Conservation (phyloP, 1,140 invertebrate genomes). For the Brachionus koreanus region DNA sequence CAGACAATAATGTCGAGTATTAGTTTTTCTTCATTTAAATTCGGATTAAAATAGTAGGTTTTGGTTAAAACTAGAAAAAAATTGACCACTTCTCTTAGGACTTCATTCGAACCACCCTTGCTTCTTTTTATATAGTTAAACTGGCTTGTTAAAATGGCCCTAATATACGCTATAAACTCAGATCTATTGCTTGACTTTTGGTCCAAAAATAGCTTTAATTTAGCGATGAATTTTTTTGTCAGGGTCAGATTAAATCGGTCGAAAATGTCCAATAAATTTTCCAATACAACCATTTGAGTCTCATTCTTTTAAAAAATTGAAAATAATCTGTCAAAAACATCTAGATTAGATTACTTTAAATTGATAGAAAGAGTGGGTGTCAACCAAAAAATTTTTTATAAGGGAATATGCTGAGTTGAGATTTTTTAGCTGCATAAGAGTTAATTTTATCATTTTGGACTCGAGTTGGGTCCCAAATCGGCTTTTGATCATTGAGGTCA, state of each 20-base stretch:
- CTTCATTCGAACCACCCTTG: not conserved
- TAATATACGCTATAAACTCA: not conserved
- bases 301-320: not conserved
- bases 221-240: not conserved
- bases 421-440: conserved; percentile 11
- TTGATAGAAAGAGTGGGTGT: conserved; percentile 11
- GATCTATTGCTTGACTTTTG: conserved; percentile 14
- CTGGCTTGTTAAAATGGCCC: not conserved
- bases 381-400: conserved; percentile 23
- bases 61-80: not conserved
- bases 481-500: conserved; percentile 31
- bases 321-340: no score
- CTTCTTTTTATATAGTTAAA: not conserved
- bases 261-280: not conserved
- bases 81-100: conserved; percentile 20
- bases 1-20: not conserved
- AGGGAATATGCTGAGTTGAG: conserved; percentile 36
- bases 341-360: no score
- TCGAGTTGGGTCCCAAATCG: not conserved
- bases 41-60: not conserved
- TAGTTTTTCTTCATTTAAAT: not conserved
- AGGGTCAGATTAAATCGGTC: not conserved
- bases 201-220: not conserved
- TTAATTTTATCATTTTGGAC: conserved; percentile 7
- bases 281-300: not conserved